Base-by-base conservation (phyloP, 2,797 vertebrate species). In the Crax fasciolata region DNA sequence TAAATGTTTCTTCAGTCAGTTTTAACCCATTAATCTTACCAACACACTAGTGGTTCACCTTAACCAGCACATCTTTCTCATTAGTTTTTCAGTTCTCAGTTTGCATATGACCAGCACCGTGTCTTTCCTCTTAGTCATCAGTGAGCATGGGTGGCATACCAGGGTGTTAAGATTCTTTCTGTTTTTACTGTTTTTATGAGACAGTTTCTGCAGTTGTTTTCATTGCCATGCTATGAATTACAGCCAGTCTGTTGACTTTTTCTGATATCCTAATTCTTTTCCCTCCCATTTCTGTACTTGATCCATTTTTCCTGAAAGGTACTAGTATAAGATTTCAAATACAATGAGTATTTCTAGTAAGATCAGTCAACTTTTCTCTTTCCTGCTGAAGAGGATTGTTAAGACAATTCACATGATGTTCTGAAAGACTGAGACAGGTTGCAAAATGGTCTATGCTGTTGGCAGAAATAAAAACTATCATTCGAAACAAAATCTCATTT, bases 401-500 rank as follows among this genome's bases (percentile, higher is more conserved):
- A 74, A 87, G 65, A 72, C 17, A 65, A 61, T 39, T 23, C 51
- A 15, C 48, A 75, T 46, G 41, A 63, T 9, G 11, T 49, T 77
- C 52, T 77, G 54, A 87, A 87, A 83, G 59, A 63, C 41, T 52
- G 55, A 77, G 61, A 67, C 25, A 89, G 19, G 11, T n/a, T 85
- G 61, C 25, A 83, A 91, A 84, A 76, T 27, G 28, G 63, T 86
- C 62, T 48, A 49, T 0, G 1, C 15, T 49, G 8, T 49, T 78
- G 43, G 35, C 46, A 84, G 82, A 82, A 78, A 63, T 24, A 74
- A 71, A 23, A 13, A 3, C 57, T 85, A 66, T 61, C 52, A 63
- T 67, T 89, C 59, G 75, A 94, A 90, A 76, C 66, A 89, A 82
- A 84, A 82, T 84, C 61, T 17, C 15, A 39, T 55, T 87, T 87